Evolutionary conservation across 2,888 invertebrate species (phyloP).

Genomic region (Apamea monoglypha): DNA sequence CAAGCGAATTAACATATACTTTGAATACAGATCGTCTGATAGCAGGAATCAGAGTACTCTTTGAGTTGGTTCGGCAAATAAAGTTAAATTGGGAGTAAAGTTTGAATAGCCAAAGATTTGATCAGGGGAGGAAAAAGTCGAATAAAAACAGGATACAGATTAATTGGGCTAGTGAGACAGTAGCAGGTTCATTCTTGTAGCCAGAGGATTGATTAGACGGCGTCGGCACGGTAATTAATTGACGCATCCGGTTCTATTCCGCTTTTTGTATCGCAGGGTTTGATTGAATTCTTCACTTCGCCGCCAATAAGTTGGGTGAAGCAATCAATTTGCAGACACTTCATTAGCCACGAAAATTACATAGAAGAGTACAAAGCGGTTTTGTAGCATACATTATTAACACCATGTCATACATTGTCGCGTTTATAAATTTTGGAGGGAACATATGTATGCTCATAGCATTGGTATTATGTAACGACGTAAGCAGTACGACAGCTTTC

Average conservation of each 20-base stretch:
- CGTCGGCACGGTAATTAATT: slow-evolving; percentile 77
- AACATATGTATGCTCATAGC: not conserved
- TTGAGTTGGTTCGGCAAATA: slow-evolving; percentile 49
- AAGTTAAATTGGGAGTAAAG: slow-evolving; percentile 55
- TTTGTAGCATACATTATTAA: slow-evolving; percentile 12
- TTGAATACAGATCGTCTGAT: slow-evolving; percentile 39
- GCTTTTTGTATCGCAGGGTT: slow-evolving; percentile 75
- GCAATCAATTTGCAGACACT: slow-evolving; percentile 55
- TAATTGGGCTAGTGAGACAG: slow-evolving; percentile 69
- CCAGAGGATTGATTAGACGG: slow-evolving; percentile 77
- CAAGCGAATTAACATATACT: slow-evolving; percentile 57
- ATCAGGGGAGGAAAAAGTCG: slow-evolving; percentile 53
- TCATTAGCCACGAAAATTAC: slow-evolving; percentile 48
- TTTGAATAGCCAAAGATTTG: slow-evolving; percentile 53
- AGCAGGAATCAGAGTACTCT: slow-evolving; percentile 27
- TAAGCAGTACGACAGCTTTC: not conserved
- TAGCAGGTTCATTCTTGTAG: slow-evolving; percentile 71
- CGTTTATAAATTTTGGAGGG: slow-evolving; percentile 9
- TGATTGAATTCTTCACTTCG: slow-evolving; percentile 73
- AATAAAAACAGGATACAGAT: slow-evolving; percentile 69
- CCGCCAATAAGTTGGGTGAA: slow-evolving; percentile 53
- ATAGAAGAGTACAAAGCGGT: slow-evolving; percentile 30
- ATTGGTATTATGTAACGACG: not conserved
- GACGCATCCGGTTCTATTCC: slow-evolving; percentile 74
- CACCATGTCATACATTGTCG: not conserved